Percentiles rank a stretch among this genome's conserved stretches.
Conservation (phyloP, 2,113 vertebrate genomes). For the Pelobates fuscus region DNA sequence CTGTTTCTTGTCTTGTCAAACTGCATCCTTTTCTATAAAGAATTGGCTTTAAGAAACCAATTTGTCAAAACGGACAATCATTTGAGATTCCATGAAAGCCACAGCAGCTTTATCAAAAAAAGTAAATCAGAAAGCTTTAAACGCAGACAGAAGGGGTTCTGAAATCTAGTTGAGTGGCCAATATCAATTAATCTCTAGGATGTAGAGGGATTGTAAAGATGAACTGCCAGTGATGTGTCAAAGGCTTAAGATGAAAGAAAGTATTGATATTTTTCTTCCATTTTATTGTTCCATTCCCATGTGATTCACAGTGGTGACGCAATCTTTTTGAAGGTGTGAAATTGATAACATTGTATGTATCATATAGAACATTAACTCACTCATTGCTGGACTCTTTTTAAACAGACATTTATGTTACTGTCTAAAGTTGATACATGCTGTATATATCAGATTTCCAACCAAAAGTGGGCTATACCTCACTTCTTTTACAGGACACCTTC, state of each 20-base stretch:
- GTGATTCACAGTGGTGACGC: conserved; percentile 11
- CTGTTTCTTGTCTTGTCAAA: conserved; percentile 80
- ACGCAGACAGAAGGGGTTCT: conserved; percentile 68
- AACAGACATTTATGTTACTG: too few relatives aligned
- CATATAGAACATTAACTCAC: background rate
- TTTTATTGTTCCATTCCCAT: conserved; percentile 35
- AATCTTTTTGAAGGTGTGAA: conserved; percentile 6
- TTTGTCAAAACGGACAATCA: conserved; percentile 80
- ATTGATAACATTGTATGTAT: background rate
- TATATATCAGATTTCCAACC: background rate
- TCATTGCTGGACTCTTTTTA: too few relatives aligned
- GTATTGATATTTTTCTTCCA: conserved; percentile 39
- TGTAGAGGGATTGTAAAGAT: conserved; percentile 61
- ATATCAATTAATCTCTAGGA: conserved; percentile 75
- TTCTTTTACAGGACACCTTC: too few relatives aligned
- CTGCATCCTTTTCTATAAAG: conserved; percentile 74
- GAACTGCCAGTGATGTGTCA: conserved; percentile 57
- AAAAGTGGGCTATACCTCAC: too few relatives aligned
- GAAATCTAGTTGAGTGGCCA: conserved; percentile 68
- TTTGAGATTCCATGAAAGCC: conserved; percentile 74
- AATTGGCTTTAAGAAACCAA: conserved; percentile 77
- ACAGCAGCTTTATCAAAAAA: conserved; percentile 73
- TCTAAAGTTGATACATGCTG: too few relatives aligned
- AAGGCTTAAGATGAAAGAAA: conserved; percentile 52
- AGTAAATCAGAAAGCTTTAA: conserved; percentile 73